Evolutionary conservation across 2,113 vertebrate species (phyloP), one percentile per base, ranked within the genome.

Genomic region (Sturnira hondurensis): DNA sequence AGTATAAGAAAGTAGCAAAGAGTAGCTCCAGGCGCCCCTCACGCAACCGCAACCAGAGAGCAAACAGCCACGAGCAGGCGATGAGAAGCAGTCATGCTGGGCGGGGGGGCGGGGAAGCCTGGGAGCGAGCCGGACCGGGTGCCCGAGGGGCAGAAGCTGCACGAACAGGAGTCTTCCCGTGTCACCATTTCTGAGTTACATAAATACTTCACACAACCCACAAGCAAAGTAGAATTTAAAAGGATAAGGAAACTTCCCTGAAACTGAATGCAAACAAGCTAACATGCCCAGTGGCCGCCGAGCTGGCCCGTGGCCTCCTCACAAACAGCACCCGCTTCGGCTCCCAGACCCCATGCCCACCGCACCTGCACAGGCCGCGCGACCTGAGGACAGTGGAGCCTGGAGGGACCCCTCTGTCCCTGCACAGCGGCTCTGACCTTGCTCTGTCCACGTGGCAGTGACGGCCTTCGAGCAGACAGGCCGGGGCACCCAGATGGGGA

Each of bases 121-220:
- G n/a, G n/a, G 10, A 4, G 22, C 1, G 10, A 26, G 4, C 1
- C 19, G 2, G 14, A 11, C 2, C 47, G 54, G n/a, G 13, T 12
- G 56, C 33, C 22, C 20, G 16, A 3, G 68, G 68, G 41, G 65
- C 12, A 1, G 6, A 52, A 50, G 12, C 26, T 11, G 24, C 45
- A 12, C 11, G 8, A 10, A 20, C 41, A 83, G 45, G 16, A 16
- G 26, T 3, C 85, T 45, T 8, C 61, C 9, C 4, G 0, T 2
- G 65, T 31, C n/a, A 8, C 26, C 31, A 28, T 17, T 82, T 54
- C 2, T 47, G 19, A 33, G 7, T 78, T 38, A 13, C 28, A 22
- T 6, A 67, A 38, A 6, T 26, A 6, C 9, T 26, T 50, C 20
- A 56, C 2, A 22, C 20, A 36, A 26, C 15, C 67, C 33, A 19